Evolutionary conservation across 1,140 invertebrate genomes (phyloP), one percentile per base, ranked within the genome.

Genomic region (Drosophila seguyi): DNA sequence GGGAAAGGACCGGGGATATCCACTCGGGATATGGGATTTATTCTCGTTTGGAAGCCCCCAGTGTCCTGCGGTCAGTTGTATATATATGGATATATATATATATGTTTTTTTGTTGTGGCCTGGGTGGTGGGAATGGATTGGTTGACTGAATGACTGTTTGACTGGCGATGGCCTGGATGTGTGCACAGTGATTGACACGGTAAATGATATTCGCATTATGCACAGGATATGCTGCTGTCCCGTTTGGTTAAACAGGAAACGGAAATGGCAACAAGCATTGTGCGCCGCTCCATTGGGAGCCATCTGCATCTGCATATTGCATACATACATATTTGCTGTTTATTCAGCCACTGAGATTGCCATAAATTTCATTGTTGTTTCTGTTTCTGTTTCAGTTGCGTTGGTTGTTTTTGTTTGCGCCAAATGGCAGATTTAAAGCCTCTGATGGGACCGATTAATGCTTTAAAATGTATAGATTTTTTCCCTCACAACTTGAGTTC

Each of bases 201-300:
- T 90, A 90, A 90, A 90, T 90, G 85, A 90, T 90, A 90, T 90
- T 80, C 78, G 45, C 85, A 88, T 88, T 81, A 88, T 90, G 77
- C 72, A 81, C 83, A 86, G 83, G 83, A 86, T 86, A 81, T 82
- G 79, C 52, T 73, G 62, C 52, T 83, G 75, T 72, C 69, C 75
- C 52, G 50, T 31, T 69, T 69, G 69, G 50, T 73, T 77, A 85
- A 90, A 90, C 85, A 90, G 85, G 85, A 90, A 90, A 75, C 85
- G 85, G 85, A 90, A 85, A 90, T 85, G 85, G 81, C 81, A 90
- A 90, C 81, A 90, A 90, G 85, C 85, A 84, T 78, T 84, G 85
- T 71, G 34, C 73, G 65, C 36, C 57, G 60, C 58, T 76, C 74
- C 74, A 67, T 57, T 55, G 74, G 74, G 73, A 75, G 55, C 68